Conservation (phyloP, 2,888 invertebrate genomes). For the Gandaritis pyraliata region DNA sequence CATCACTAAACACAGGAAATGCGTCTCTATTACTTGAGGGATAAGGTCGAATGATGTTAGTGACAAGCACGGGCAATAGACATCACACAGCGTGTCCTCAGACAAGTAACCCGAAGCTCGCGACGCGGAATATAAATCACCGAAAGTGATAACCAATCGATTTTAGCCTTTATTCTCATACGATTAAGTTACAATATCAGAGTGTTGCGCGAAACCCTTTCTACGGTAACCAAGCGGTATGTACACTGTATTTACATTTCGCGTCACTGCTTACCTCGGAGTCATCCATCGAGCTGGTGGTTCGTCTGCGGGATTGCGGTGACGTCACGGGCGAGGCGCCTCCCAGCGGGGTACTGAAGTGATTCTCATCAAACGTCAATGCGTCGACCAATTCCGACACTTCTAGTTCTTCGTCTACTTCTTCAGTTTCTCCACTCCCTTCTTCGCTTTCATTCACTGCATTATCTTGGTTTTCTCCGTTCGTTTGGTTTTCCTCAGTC, state of each 20-base stretch:
- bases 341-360: slow-evolving; percentile 79
- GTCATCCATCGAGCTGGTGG: slow-evolving; percentile 72
- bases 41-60: slow-evolving; percentile 50
- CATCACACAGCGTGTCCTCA: slow-evolving; percentile 72
- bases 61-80: slow-evolving; percentile 62
- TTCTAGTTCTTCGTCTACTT: slow-evolving; percentile 23
- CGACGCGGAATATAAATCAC: slow-evolving; percentile 52
- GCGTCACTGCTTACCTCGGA: slow-evolving; percentile 75
- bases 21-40: slow-evolving; percentile 26
- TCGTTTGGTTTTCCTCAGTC: slow-evolving; percentile 12
- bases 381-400: slow-evolving; percentile 46
- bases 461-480: slow-evolving; percentile 1
- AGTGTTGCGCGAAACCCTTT: background rate
- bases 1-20: slow-evolving; percentile 32
- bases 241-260: slow-evolving; percentile 42
- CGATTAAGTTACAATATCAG: slow-evolving; percentile 4
- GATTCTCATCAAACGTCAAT: slow-evolving; percentile 79
- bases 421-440: slow-evolving; percentile 9
- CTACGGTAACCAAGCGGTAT: slow-evolving; percentile 27
- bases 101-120: slow-evolving; percentile 67
- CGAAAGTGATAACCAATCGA: slow-evolving; percentile 5
- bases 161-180: slow-evolving; percentile 1
- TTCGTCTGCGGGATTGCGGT: slow-evolving; percentile 51
- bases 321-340: slow-evolving; percentile 61
- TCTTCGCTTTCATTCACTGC: background rate